Evolutionary conservation across 2,113 vertebrate genomes (phyloP).

Genomic region (Anolis sagrei): DNA sequence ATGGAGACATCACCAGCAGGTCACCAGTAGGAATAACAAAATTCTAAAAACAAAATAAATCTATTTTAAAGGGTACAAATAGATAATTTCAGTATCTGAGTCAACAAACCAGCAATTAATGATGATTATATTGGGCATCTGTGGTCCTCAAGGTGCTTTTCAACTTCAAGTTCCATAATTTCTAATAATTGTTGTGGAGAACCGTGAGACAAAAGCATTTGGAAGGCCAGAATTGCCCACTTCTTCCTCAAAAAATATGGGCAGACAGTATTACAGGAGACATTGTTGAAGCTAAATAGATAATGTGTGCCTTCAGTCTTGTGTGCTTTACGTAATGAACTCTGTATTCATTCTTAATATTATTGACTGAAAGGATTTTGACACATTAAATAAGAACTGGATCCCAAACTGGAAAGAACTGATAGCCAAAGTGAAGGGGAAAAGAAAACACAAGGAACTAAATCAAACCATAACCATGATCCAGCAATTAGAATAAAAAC

Average conservation of each 20-base stretch:
- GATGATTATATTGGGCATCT: too few species aligned
- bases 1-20: slow-evolving; percentile 84
- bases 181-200: neutral
- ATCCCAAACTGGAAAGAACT: too few species aligned
- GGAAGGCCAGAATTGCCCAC: neutral
- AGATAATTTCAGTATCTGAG: neutral
- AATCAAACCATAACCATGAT: too few species aligned
- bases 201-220: neutral
- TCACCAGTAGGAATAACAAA: slow-evolving; percentile 83
- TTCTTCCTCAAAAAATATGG: neutral
- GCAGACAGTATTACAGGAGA: neutral
- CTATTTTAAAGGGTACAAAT: slow-evolving; percentile 12
- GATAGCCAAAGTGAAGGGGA: too few species aligned
- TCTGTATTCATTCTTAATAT: neutral
- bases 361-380: neutral
- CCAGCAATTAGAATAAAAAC: too few species aligned
- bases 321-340: neutral
- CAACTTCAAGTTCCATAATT: neutral
- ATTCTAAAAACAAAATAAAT: slow-evolving; percentile 75
- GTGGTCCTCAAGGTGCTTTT: neutral
- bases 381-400: too few species aligned
- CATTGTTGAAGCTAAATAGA: slow-evolving; percentile 3
- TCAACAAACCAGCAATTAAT: neutral
- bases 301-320: neutral
- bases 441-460: too few species aligned